Evolutionary conservation across 2,797 vertebrate genomes (phyloP), one percentile per base, ranked within the genome.

Genomic region (Novumbra hubbsi): DNA sequence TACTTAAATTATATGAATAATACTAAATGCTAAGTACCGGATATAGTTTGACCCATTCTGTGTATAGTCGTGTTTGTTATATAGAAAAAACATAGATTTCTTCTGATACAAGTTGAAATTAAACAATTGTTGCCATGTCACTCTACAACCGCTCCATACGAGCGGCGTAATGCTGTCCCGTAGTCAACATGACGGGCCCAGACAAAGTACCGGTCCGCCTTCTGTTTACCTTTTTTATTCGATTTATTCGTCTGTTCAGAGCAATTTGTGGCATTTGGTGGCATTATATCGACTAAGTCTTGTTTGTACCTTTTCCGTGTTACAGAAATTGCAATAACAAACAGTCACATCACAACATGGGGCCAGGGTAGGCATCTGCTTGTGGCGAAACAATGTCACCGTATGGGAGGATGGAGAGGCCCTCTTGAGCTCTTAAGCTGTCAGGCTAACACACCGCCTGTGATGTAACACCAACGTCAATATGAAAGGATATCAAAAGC

Each of bases 221-320:
- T 60, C 48, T 68, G 65, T 45, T 50, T 24, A 30, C 68, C 41
- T 57, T 6, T 77, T 81, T 64, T 45, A 73, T 73, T 48, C 8
- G 67, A 78, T 71, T 80, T 77, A 30, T 27, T 72, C 81, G 84
- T 84, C 87, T 84, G 83, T 70, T 73, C 67, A 73, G 67, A 80
- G 70, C 17, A 76, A 85, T 83, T 84, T 87, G 79, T 78, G 83
- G 74, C 78, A 80, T 87, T 85, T 83, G 74, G 76, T 57, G 75
- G 85, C 73, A 87, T 83, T 86, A 83, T 76, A 73, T 28, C 49
- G 85, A 85, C 81, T 85, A 84, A 75, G 68, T 80, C 73, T 80
- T 77, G 78, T 85, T 86, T 84, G 73, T 85, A 86, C 79, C 79
- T 85, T 85, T 84, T 86, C 79, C 8, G 73, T 79, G 73, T 80